phyloP scores from a whole-genome alignment of 2,888 invertebrate species.

The Orthosia incerta region DNA sequence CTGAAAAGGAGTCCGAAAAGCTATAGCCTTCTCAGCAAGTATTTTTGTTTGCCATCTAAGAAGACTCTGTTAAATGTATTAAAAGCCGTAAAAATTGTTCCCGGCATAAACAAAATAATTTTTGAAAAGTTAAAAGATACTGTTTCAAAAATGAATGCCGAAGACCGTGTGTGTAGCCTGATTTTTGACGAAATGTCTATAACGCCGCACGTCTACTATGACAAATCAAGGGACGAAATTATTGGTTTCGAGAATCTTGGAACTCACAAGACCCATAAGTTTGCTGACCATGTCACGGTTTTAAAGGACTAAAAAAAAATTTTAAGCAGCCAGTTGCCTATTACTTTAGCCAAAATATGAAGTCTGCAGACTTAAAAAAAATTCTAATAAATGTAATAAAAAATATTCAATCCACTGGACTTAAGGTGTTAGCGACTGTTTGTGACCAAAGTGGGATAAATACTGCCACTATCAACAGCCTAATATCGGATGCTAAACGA shows the following conservation, averaged over 20 bases:
- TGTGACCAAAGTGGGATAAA: too few species aligned
- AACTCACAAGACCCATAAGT: constrained; percentile 5
- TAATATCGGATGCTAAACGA: too few species aligned
- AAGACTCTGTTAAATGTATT: too few species aligned
- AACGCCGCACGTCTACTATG: background rate
- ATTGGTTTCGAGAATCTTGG: constrained; percentile 9
- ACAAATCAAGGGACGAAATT: too few species aligned
- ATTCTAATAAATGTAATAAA: background rate
- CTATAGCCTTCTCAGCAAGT: constrained; percentile 10
- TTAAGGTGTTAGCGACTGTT: too few species aligned
- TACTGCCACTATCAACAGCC: too few species aligned
- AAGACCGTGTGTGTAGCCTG: background rate
- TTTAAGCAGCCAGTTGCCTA: constrained; percentile 6
- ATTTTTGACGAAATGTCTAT: constrained; percentile 13
- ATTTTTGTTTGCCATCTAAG: constrained; percentile 14
- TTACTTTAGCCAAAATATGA: constrained; percentile 1
- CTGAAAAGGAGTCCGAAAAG: constrained; percentile 1
- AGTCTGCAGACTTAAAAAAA: background rate
- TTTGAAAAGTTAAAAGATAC: background rate
- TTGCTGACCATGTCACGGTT: constrained; percentile 4
- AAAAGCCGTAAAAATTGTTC: too few species aligned
- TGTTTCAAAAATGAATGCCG: constrained; percentile 1
- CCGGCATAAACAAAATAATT: too few species aligned
- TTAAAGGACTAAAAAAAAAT: background rate
- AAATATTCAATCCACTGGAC: background rate